These are phyloP conservation scores for Synaphobranchus kaupii DNA, from an alignment of 2,797 vertebrate genomes.

Conservation along the genomic window DNA sequence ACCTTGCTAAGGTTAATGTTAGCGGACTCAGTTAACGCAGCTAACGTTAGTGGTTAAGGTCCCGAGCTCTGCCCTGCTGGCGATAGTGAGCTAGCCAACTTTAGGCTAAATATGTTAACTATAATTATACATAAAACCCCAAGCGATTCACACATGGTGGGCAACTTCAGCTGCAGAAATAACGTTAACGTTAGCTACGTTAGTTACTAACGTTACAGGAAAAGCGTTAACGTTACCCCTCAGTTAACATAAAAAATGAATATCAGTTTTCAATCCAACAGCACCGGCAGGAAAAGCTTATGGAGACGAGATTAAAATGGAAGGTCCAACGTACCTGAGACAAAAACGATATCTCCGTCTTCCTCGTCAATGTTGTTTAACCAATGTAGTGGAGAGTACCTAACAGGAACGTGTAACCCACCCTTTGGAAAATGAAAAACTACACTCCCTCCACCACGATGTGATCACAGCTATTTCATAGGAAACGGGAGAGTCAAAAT, in stretches of 20 bases:
- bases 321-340: slow-evolving; percentile 69
- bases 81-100: not conserved
- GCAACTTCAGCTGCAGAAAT: not conserved
- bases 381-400: slow-evolving; percentile 52
- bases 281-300: not conserved
- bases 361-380: slow-evolving; percentile 55
- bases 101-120: not conserved
- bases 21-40: not conserved
- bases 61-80: not conserved
- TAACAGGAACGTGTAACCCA: slow-evolving; percentile 41
- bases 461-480: slow-evolving; percentile 32
- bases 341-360: slow-evolving; percentile 64
- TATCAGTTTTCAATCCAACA: not conserved
- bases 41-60: not conserved
- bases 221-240: not conserved
- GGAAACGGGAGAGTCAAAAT: slow-evolving; percentile 76
- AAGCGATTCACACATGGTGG: not conserved
- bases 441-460: slow-evolving; percentile 62
- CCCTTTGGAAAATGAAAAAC: slow-evolving; percentile 33
- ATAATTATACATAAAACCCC: not conserved
- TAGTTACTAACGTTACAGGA: too few species aligned
- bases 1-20: slow-evolving; percentile 2
- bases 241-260: not conserved
- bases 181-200: not conserved
- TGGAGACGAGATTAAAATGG: slow-evolving; percentile 15